These are phyloP conservation scores for Agriopis aurantiaria DNA, from an alignment of 2,888 invertebrate genomes.

Conservation along the genomic window DNA sequence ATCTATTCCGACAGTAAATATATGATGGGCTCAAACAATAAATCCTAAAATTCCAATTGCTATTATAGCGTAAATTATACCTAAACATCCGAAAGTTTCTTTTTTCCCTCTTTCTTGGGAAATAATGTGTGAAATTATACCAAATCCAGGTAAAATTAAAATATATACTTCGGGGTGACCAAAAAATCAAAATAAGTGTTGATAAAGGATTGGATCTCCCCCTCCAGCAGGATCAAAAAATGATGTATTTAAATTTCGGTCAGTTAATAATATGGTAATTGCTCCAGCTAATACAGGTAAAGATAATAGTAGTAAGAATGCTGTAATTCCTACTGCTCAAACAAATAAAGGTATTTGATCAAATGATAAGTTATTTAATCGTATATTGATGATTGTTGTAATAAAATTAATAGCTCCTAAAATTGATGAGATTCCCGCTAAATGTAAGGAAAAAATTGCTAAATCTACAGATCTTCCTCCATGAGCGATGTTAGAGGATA, in stretches of 20 bases:
- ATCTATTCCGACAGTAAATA: constrained; percentile 94
- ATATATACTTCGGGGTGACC: constrained; percentile 95
- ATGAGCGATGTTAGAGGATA: constrained; percentile 88
- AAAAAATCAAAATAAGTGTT: constrained; percentile 96
- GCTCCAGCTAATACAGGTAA: constrained; percentile 92
- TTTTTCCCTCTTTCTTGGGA: constrained; percentile 91
- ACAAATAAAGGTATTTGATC: constrained; percentile 91
- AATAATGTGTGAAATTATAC: constrained; percentile 93
- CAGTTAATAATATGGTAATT: constrained; percentile 92
- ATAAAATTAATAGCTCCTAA: constrained; percentile 93
- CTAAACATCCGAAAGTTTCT: constrained; percentile 90
- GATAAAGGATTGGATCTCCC: constrained; percentile 92
- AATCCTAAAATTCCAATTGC: constrained; percentile 93
- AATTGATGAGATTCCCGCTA: constrained; percentile 91
- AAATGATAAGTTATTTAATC: constrained; percentile 85
- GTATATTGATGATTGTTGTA: constrained; percentile 91
- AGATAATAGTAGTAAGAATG: constrained; percentile 87
- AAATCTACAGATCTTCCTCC: constrained; percentile 90
- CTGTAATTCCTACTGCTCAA: constrained; percentile 88
- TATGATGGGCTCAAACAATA: constrained; percentile 94
- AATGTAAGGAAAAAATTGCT: constrained; percentile 91
- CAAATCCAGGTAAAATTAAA: constrained; percentile 94
- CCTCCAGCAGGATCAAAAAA: constrained; percentile 94
- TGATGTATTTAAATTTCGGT: constrained; percentile 92
- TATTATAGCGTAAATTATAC: constrained; percentile 94